A percentile compares a stretch with the other conserved stretches of the same genome.
Conservation (phyloP, 2,797 vertebrate species). For the Galago senegalensis region DNA sequence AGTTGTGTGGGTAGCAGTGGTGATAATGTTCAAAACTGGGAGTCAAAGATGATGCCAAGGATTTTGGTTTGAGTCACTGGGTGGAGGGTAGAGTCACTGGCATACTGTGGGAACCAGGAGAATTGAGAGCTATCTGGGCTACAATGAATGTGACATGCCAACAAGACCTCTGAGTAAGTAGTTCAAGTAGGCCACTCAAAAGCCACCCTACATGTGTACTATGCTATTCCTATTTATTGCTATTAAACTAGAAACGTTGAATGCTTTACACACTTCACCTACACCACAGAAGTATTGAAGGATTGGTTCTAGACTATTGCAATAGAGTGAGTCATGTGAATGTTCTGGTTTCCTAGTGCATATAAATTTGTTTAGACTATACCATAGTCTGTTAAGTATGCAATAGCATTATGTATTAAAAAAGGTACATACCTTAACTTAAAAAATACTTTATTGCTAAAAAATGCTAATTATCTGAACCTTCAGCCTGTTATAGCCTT, state of each 20-base stretch:
- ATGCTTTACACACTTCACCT: neutral
- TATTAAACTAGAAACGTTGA: neutral
- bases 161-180: fast-evolving
- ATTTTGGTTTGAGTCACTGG: neutral
- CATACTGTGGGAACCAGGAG: neutral
- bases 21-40: too few species aligned
- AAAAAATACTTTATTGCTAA: neutral
- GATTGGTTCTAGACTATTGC: neutral
- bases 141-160: neutral
- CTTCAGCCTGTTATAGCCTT: neutral
- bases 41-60: neutral
- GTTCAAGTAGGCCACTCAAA: neutral
- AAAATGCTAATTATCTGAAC: neutral
- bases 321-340: neutral
- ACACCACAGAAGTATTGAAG: neutral
- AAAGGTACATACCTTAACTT: neutral
- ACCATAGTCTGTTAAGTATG: neutral
- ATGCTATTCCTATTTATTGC: neutral
- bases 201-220: neutral
- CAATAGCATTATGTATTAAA: neutral
- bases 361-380: neutral
- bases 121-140: neutral
- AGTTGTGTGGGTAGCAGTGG: fast-evolving
- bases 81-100: neutral
- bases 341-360: neutral